A percentile compares a stretch with the other conserved stretches of the same genome.
These are phyloP conservation scores for Probaryconus sp. DNA, from an alignment of 1,140 invertebrate genomes.

Conservation along the genomic window DNA sequence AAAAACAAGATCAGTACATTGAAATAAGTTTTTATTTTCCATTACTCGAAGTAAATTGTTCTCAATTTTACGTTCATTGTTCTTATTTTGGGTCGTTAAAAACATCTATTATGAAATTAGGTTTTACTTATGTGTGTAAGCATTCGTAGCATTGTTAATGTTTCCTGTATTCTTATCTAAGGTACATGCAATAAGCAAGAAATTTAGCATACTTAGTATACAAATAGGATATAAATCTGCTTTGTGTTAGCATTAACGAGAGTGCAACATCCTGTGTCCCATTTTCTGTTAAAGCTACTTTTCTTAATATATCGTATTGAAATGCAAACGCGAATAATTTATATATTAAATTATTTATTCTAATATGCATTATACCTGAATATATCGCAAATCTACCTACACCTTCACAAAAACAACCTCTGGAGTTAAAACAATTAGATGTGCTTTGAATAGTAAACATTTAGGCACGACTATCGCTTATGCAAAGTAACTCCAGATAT, in stretches of 20 bases:
- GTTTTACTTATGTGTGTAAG: slow-evolving; percentile 17
- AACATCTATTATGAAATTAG: slow-evolving; percentile 29
- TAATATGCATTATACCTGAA: too few species aligned
- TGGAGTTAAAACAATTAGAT: too few species aligned
- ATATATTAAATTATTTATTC: too few species aligned
- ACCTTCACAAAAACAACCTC: too few species aligned
- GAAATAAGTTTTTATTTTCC: too few species aligned
- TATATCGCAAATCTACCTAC: too few species aligned
- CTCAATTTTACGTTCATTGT: too few species aligned
- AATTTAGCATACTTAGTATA: slow-evolving; percentile 40
- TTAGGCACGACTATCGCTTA: too few species aligned
- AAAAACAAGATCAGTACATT: too few species aligned
- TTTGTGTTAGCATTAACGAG: slow-evolving; percentile 44
- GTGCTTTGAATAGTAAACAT: too few species aligned
- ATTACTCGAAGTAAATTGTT: too few species aligned
- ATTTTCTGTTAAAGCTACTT: slow-evolving; percentile 27
- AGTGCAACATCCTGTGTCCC: slow-evolving; percentile 42
- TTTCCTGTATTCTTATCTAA: slow-evolving; percentile 39
- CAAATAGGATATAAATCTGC: slow-evolving; percentile 50
- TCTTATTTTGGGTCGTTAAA: not conserved
- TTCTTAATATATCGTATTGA: slow-evolving; percentile 19
- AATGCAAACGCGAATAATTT: slow-evolving; percentile 30
- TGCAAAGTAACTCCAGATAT: too few species aligned
- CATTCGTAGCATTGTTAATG: slow-evolving; percentile 32
- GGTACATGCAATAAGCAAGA: slow-evolving; percentile 49